Conservation (phyloP, 2,113 vertebrate genomes). For the Cinclus cinclus region DNA sequence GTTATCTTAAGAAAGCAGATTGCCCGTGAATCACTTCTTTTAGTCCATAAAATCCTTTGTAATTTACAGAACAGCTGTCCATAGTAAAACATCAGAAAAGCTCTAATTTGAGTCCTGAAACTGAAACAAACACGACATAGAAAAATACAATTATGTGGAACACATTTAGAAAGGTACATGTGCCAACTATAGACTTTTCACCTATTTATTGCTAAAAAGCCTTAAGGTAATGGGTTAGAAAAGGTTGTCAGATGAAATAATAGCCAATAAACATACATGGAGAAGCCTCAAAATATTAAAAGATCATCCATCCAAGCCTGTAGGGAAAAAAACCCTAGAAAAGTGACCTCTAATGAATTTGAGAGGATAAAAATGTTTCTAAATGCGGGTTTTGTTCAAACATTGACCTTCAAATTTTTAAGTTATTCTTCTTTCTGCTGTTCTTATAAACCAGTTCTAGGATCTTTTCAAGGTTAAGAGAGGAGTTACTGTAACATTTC, state of each 20-base stretch:
- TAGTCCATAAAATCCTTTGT: constrained; percentile 65
- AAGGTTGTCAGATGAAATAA: background rate
- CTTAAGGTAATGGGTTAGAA: background rate
- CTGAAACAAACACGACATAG: constrained; percentile 28
- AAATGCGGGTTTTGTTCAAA: background rate
- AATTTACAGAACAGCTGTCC: constrained; percentile 65
- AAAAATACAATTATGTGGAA: background rate
- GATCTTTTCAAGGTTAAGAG: constrained; percentile 26
- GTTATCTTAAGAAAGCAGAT: constrained; percentile 64
- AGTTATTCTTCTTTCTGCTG: background rate
- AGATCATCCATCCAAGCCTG: background rate
- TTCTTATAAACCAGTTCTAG: constrained; percentile 3
- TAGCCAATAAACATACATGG: background rate
- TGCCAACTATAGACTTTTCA: background rate
- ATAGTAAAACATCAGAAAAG: constrained; percentile 63
- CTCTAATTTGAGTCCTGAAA: constrained; percentile 50
- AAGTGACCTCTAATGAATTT: background rate
- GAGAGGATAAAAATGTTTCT: background rate
- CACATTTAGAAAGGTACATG: background rate
- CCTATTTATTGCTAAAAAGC: constrained; percentile 17
- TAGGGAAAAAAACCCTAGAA: background rate
- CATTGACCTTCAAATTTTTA: background rate
- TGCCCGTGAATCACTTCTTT: constrained; percentile 60
- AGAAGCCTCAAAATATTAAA: background rate
- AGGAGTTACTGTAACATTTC: constrained; percentile 28